Percentiles rank a stretch among this genome's conserved stretches.
phyloP scores from a whole-genome alignment of 1,140 invertebrate species.

The Tetranychus urticae region DNA sequence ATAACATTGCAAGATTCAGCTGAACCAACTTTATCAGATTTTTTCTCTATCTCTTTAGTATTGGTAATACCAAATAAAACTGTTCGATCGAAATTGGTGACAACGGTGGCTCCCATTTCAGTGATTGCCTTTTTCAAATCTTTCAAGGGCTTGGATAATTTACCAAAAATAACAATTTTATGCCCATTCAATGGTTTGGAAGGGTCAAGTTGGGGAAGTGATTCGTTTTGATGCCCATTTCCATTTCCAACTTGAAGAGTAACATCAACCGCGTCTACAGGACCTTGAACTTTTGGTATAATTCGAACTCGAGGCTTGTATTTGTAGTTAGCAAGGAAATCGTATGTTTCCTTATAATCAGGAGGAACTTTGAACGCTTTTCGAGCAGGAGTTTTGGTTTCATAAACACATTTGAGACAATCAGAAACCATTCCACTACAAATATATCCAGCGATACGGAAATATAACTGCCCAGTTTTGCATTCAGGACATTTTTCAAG shows the following conservation, averaged over 20 bases:
- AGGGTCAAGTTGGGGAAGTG: neutral
- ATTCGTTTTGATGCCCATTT: neutral
- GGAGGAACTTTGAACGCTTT: conserved; percentile 44
- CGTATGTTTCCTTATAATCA: conserved; percentile 31
- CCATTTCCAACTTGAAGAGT: neutral
- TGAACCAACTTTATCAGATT: too few relatives aligned
- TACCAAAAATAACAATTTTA: too few relatives aligned
- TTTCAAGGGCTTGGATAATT: too few relatives aligned
- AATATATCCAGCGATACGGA: conserved; percentile 46
- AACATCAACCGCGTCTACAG: neutral
- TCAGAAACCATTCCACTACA: conserved; percentile 60
- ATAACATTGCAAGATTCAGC: too few relatives aligned
- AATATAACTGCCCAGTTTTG: conserved; percentile 35
- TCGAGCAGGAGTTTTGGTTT: conserved; percentile 44
- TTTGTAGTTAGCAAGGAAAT: conserved; percentile 30
- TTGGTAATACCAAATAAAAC: too few relatives aligned
- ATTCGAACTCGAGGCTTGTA: neutral
- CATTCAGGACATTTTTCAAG: conserved; percentile 54
- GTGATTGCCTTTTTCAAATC: too few relatives aligned
- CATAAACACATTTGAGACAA: conserved; percentile 64
- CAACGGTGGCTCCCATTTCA: too few relatives aligned
- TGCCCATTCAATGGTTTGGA: too few relatives aligned
- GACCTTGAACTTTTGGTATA: neutral
- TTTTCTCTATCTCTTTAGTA: too few relatives aligned
- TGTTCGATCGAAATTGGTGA: too few relatives aligned